These are phyloP conservation scores for Diglossa brunneiventris DNA, from an alignment of 2,113 vertebrate species.

Conservation along the genomic window DNA sequence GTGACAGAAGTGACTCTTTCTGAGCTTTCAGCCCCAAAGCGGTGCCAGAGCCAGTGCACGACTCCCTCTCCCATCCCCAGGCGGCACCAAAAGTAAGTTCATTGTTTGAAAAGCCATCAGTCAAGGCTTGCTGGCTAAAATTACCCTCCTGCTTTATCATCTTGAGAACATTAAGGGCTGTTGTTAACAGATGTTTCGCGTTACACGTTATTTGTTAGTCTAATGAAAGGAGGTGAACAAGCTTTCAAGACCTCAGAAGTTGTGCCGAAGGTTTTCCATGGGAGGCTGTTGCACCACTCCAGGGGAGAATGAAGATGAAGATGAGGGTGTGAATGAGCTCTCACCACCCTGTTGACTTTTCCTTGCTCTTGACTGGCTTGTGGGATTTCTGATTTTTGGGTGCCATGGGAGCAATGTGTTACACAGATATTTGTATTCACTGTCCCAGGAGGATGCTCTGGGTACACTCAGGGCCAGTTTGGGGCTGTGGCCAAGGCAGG, in stretches of 20 bases:
- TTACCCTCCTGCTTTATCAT: conserved; percentile 68
- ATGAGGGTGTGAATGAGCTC: neutral
- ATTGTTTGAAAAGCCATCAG: conserved; percentile 56
- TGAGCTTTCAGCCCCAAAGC: neutral
- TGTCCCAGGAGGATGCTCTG: neutral
- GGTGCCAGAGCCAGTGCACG: neutral
- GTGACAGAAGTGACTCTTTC: neutral
- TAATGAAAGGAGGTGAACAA: conserved; percentile 80
- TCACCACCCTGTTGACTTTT: neutral
- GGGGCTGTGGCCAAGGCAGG: neutral
- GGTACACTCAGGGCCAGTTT: neutral
- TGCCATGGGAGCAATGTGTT: neutral
- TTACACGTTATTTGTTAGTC: conserved; percentile 82
- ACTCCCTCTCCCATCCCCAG: neutral
- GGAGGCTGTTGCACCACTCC: conserved; percentile 24
- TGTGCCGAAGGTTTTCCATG: conserved; percentile 55
- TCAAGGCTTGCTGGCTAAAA: conserved; percentile 64
- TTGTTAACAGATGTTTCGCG: conserved; percentile 76
- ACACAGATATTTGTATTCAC: neutral
- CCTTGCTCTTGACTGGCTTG: neutral
- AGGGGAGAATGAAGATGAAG: neutral
- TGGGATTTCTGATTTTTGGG: conserved; percentile 29
- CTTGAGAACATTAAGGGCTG: conserved; percentile 76
- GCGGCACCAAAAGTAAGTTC: conserved; percentile 28
- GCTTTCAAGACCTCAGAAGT: conserved; percentile 74